A percentile compares a stretch with the other conserved stretches of the same genome.
Evolutionary conservation across 1,140 invertebrate species (phyloP).

Genomic region (Macrosteles quadrilineatus): DNA sequence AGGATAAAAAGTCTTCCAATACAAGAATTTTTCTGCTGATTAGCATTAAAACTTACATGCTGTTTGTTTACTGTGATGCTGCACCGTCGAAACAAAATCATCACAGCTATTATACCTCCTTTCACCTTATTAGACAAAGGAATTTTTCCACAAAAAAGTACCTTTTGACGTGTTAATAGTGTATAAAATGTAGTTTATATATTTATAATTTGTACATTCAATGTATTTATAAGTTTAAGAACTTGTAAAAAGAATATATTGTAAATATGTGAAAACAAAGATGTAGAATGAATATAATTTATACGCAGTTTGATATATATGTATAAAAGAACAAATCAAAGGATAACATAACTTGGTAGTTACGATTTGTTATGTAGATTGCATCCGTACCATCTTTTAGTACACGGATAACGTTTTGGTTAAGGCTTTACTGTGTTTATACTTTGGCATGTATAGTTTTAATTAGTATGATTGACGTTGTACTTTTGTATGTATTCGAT

Average conservation of each 20-base stretch:
- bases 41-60: no score
- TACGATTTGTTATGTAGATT: not conserved
- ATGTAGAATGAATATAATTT: not conserved
- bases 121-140: no score
- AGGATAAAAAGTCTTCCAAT: no score
- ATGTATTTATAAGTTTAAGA: not conserved
- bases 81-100: no score
- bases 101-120: no score
- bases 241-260: not conserved
- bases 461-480: not conserved
- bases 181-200: not conserved
- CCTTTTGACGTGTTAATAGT: not conserved
- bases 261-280: not conserved
- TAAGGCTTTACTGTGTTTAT: not conserved
- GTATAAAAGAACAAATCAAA: constrained; percentile 16
- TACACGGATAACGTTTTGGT: not conserved
- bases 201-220: not conserved
- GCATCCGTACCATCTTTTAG: not conserved
- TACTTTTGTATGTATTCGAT: constrained; percentile 16
- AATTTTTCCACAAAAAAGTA: no score
- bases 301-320: not conserved
- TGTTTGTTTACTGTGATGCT: no score
- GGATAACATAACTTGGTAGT: not conserved
- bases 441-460: constrained; percentile 17
- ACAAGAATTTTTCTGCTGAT: no score